Percentiles rank a stretch among this genome's conserved stretches.
Evolutionary conservation across 2,888 invertebrate genomes (phyloP).

Genomic region (Lasioglossum zephyrum): DNA sequence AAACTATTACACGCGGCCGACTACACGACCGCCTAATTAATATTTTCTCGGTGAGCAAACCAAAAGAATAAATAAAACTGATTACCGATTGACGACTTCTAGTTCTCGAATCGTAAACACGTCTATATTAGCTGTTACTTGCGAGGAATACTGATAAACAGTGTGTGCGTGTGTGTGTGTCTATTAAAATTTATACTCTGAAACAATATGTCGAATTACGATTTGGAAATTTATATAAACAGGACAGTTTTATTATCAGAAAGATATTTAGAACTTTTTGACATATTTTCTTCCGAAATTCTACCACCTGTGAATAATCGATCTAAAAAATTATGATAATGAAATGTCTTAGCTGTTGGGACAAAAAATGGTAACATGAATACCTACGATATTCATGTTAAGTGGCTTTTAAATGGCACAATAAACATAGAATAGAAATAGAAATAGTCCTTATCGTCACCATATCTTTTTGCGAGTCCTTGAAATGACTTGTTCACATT

Average conservation of each 20-base stretch:
- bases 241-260: neutral
- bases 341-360: neutral
- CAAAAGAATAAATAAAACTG: neutral
- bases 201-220: neutral
- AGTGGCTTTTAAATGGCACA: neutral
- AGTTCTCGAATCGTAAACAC: neutral
- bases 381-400: neutral
- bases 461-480: neutral
- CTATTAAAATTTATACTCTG: neutral
- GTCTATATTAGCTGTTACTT: neutral
- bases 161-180: neutral
- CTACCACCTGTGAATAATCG: neutral
- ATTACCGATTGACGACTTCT: neutral
- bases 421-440: neutral
- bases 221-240: neutral
- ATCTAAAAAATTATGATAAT: neutral
- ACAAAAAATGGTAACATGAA: neutral
- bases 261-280: neutral
- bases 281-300: neutral
- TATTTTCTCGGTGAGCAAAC: conserved; percentile 6
- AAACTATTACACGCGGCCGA: neutral
- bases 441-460: neutral
- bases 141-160: neutral
- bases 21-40: conserved; percentile 10
- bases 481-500: neutral